phyloP scores from a whole-genome alignment of 2,888 invertebrate genomes.

The Thymelicus acteon region DNA sequence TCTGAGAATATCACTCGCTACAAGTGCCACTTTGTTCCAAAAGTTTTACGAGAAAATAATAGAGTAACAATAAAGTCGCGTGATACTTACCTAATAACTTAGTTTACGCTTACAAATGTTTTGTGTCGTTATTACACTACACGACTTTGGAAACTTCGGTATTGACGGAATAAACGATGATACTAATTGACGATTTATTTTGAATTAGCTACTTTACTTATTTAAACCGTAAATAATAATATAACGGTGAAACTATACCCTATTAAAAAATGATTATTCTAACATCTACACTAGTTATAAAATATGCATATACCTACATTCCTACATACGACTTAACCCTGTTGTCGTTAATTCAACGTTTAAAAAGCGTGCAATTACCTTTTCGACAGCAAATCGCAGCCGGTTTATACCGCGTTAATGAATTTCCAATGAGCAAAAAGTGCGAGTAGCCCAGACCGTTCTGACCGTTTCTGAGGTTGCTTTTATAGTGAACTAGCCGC shows the following conservation, averaged over 20 bases:
- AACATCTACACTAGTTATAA: background rate
- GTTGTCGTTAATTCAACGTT: slow-evolving; percentile 58
- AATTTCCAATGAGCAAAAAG: slow-evolving; percentile 70
- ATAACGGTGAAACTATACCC: too few relatives aligned
- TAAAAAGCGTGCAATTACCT: slow-evolving; percentile 69
- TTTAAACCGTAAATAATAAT: too few relatives aligned
- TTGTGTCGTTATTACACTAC: slow-evolving; percentile 6
- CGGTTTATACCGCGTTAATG: slow-evolving; percentile 60
- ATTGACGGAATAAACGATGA: background rate
- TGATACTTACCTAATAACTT: slow-evolving; percentile 37
- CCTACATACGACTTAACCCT: background rate
- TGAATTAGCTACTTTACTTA: too few relatives aligned
- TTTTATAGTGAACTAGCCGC: slow-evolving; percentile 36
- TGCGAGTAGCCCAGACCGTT: slow-evolving; percentile 34
- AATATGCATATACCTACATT: background rate
- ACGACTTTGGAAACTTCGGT: background rate
- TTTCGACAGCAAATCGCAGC: slow-evolving; percentile 69
- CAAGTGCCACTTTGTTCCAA: slow-evolving; percentile 26
- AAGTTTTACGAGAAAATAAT: slow-evolving; percentile 38
- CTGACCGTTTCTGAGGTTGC: slow-evolving; percentile 46
- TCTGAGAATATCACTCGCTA: slow-evolving; percentile 14
- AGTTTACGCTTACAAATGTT: slow-evolving; percentile 42
- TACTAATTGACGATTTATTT: background rate
- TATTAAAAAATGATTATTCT: background rate
- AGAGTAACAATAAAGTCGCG: slow-evolving; percentile 37